Base-by-base conservation (phyloP, 2,888 invertebrate species). In the Hydrotaea diabolus region DNA sequence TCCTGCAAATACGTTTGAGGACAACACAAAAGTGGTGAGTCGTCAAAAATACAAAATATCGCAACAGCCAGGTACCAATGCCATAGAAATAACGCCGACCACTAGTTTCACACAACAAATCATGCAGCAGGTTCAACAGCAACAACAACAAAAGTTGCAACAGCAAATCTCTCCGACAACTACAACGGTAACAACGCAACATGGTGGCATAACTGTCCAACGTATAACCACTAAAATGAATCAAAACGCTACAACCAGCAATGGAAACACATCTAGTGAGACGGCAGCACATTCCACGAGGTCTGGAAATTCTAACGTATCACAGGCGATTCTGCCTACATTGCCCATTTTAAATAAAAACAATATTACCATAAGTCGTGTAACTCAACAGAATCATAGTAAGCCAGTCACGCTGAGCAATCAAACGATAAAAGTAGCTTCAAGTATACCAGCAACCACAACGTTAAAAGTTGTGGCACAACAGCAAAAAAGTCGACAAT, bases 281-380 rank as follows among this genome's bases (percentile, higher is more conserved):
- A 17, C 64, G 62, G 15, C 55, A n/a, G 26, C 21, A 46, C 79
- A 79, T 57, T 77, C 85, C n/a, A 77, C 69, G n/a, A 82, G 73
- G 15, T 66, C 73, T 57, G 87, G 89, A 39, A 17, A 90, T 89
- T 0, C 88, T 88, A 69, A 49, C 89, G 43, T 77, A 73, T 23
- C 85, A 79, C 80, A 87, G 8, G 19, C 83, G 59, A 53, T 64
- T 46, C 62, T 82, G 55, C 82, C 85, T 11, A 89, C 89, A 82
- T 57, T 91, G 64, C 91, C 91, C 0, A 76, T 90, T 53, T 75
- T 91, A 7, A 91, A 90, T 76, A 92, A 92, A 39, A 91, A 92
- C 79, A 91, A 91, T 86, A 89, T 91, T 17, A 92, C 91, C 13
- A 92, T 91, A 21, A 91, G 91, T 87, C 89, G 89, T 36, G 89